phyloP scores from a whole-genome alignment of 2,113 vertebrate species.

The Corythoichthys intestinalis region DNA sequence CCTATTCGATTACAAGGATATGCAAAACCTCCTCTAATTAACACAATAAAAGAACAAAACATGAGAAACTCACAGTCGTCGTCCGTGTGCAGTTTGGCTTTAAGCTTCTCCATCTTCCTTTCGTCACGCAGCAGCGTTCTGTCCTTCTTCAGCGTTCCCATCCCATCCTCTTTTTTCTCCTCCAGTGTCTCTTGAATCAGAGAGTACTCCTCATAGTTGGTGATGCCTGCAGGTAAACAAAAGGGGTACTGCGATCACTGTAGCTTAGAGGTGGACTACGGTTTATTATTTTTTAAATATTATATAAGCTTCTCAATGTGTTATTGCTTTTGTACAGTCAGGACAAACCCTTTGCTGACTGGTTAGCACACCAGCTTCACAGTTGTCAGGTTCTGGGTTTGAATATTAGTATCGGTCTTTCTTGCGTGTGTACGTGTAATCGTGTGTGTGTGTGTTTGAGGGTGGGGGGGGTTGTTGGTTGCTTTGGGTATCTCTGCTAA shows the following conservation, averaged over 20 bases:
- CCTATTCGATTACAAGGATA: not conserved
- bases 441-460: too few species aligned
- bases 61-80: slow-evolving; percentile 84
- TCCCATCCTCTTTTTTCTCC: slow-evolving; percentile 94
- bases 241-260: not conserved
- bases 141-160: slow-evolving; percentile 92
- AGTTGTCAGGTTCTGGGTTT: not conserved
- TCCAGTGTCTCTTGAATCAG: slow-evolving; percentile 91
- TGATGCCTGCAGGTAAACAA: slow-evolving; percentile 82
- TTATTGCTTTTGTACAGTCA: not conserved
- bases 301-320: not conserved
- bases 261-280: not conserved
- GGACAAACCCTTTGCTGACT: not conserved
- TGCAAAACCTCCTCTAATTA: not conserved
- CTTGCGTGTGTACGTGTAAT: too few species aligned
- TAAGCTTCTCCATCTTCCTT: slow-evolving; percentile 98
- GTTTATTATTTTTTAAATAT: not conserved
- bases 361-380: not conserved
- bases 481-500: too few species aligned
- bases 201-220: slow-evolving; percentile 98
- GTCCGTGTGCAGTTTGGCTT: slow-evolving; percentile 97
- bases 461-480: too few species aligned
- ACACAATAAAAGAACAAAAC: not conserved
- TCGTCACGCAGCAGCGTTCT: slow-evolving; percentile 89
- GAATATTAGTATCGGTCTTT: not conserved